Conservation (phyloP, 2,113 vertebrate species). For the Gallinago paraguaiae region DNA sequence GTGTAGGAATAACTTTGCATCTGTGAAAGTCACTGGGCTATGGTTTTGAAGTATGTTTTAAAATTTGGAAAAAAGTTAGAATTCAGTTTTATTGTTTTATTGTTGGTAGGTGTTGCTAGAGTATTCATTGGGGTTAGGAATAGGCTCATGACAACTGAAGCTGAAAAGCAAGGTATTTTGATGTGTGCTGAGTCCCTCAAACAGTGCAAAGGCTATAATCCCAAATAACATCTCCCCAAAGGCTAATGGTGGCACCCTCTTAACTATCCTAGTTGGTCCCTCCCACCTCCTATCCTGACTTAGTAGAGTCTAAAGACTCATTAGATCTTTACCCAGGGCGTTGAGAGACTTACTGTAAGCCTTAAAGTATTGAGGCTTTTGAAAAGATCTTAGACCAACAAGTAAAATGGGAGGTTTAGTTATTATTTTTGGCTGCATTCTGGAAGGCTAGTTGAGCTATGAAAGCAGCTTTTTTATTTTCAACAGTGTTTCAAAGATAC, state of each 20-base stretch:
- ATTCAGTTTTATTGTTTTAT: background rate
- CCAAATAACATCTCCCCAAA: background rate
- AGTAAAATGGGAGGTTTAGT: rapidly evolving
- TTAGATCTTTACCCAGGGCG: background rate
- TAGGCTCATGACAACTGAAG: background rate
- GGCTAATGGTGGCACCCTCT: background rate
- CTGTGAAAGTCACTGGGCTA: background rate
- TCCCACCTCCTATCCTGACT: background rate
- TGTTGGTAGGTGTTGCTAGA: background rate
- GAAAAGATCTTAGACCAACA: background rate
- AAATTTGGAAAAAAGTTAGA: background rate
- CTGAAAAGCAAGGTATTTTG: background rate
- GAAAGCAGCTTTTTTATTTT: background rate
- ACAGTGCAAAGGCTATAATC: background rate
- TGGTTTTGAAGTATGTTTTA: background rate
- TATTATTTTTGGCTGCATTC: background rate
- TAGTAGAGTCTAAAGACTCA: background rate
- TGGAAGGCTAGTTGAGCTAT: background rate
- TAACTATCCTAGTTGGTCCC: background rate
- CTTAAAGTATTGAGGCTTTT: background rate
- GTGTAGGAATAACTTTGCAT: background rate
- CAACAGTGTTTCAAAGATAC: background rate
- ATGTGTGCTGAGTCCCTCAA: background rate
- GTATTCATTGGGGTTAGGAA: background rate
- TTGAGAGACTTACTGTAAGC: background rate